phyloP scores from a whole-genome alignment of 2,113 vertebrate species.

The Prinia subflava region DNA sequence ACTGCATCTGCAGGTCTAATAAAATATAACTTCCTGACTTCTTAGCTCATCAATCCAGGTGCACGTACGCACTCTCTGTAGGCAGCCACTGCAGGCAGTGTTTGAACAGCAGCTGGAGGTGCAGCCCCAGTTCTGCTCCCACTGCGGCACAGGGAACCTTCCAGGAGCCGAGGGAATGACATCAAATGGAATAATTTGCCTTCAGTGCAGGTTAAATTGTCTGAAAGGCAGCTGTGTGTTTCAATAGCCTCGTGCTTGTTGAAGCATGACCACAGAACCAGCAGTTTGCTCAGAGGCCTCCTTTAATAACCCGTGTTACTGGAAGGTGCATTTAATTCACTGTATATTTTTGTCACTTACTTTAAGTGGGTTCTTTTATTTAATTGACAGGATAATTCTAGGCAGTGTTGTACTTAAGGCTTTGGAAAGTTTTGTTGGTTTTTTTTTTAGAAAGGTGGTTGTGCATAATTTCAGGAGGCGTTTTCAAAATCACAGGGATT shows the following conservation, averaged over 20 bases:
- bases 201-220: conserved; percentile 31
- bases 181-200: not conserved
- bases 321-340: conserved; percentile 24
- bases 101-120: not conserved
- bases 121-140: not conserved
- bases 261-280: conserved; percentile 6
- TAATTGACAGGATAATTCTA: conserved; percentile 54
- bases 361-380: conserved; percentile 17
- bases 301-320: not conserved
- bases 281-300: conserved; percentile 9
- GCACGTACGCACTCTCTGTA: not conserved
- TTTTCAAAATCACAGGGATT: conserved; percentile 10
- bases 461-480: conserved; percentile 1
- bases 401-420: not conserved
- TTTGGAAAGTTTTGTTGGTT: not conserved
- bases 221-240: conserved; percentile 39
- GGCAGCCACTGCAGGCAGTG: not conserved
- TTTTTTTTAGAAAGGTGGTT: not conserved
- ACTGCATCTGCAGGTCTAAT: not conserved
- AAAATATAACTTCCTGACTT: not conserved
- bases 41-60: not conserved
- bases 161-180: not conserved
- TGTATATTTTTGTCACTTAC: not conserved
- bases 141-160: not conserved
- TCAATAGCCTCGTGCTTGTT: conserved; percentile 12